Base-by-base conservation (phyloP, 30 jellyfish, hydroid and myxozoan species). In the Euphysa ruthae region DNA sequence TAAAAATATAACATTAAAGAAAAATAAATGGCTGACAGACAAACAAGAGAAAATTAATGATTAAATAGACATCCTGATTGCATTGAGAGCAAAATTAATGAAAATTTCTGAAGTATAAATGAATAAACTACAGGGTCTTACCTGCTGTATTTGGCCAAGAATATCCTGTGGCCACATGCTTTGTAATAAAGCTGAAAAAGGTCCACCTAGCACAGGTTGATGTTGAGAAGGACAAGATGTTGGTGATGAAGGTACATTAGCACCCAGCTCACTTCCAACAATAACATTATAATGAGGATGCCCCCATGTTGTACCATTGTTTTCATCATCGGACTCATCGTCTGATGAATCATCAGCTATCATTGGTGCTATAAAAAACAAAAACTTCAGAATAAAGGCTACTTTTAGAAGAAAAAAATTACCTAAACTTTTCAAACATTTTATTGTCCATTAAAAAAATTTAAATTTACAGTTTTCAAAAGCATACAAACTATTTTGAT, bases 141-240 rank as follows among this genome's bases (percentile, higher is more conserved):
- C 98, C 98, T 90, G 98, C 69, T 90, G 98, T 43, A 81, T 81
- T 28, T 84, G 93, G 1, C 82, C 94, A 3, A 90, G 82, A 20
- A 82, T 90, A 35, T 90, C 95, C 60, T 90, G 98, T 2, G 98
- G 98, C 98, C 98, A 90, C 98, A 90, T 90, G 35, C 85, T 78
- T 10, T 89, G 87, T 15, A 90, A 49, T 42, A 90, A 66, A 1
- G 98, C 98, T 21, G 98, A 90, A 50, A 90, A 90, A 27, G 98
- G 98, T 19, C 98, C 98, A 0, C 98, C 95, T 29, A 84, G 58
- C 0, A 66, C 91, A 21, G 98, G 98, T 0, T 74, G 73, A 52
- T 75, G 71, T 52, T 68, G 75, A 1, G 80, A 43, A 0, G 73
- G 75, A 29, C 19, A 1, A 21, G 75, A 23, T 30, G 46, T 29